A percentile compares a stretch with the other conserved stretches of the same genome.
Evolutionary conservation across 92 coral and sea anemone species (phyloP).

Genomic region (Umimayanthus kanabou): DNA sequence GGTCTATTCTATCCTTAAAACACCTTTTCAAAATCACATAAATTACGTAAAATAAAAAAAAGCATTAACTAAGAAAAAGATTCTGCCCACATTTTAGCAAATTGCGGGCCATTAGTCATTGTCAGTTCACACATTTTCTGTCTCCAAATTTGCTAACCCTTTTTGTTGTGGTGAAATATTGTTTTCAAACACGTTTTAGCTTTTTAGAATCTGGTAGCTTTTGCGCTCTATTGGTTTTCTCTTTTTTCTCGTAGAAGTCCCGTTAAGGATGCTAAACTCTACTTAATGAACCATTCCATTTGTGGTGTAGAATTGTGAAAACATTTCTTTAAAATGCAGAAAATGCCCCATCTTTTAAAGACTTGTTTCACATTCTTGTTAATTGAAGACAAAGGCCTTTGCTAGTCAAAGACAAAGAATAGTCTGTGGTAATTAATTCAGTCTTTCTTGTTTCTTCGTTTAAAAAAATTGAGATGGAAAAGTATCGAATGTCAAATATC

Average conservation of each 20-base stretch:
- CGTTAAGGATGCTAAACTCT: not conserved
- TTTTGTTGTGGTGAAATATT: constrained; percentile 22
- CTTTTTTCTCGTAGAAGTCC: not conserved
- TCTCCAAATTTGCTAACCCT: not conserved
- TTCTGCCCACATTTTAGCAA: constrained; percentile 50
- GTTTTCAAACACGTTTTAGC: not conserved
- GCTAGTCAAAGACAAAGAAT: constrained; percentile 20
- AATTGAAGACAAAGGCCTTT: constrained; percentile 24
- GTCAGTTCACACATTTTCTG: not conserved
- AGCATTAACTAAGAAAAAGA: constrained; percentile 45
- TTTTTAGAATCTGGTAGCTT: not conserved
- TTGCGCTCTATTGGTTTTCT: not conserved
- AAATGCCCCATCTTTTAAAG: not conserved
- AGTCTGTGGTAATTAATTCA: constrained; percentile 23
- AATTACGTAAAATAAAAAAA: constrained; percentile 47
- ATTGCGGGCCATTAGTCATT: constrained; percentile 26
- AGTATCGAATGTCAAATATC: constrained; percentile 23
- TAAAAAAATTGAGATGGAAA: constrained; percentile 7
- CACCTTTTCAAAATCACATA: constrained; percentile 40
- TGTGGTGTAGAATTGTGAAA: constrained; percentile 11
- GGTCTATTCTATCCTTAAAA: not conserved
- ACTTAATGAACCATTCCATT: not conserved
- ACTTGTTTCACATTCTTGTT: constrained; percentile 36
- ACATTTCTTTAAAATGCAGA: constrained; percentile 14
- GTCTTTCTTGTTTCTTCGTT: not conserved